Evolutionary conservation across 30 jellyfish, hydroid and myxozoan genomes (phyloP), one percentile per base, ranked within the genome.

Genomic region (Cassiopea andromeda): DNA sequence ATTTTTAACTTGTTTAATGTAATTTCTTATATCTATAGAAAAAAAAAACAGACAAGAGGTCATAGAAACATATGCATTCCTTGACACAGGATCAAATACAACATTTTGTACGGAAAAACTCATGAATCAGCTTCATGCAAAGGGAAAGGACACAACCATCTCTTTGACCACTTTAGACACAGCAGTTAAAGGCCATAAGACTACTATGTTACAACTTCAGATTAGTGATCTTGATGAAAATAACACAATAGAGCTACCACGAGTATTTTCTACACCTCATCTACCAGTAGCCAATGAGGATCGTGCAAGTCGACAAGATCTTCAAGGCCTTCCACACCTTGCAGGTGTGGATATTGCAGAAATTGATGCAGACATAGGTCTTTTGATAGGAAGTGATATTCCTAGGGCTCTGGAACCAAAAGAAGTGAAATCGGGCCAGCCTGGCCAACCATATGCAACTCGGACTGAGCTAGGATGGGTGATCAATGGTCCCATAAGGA

Each of bases 31-130:
- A 27, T 27, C 38, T 27, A 27, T 27, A 27, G 38, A 27, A 27
- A 27, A 27, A 27, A 78, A 18, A 59, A 54, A 78, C 13, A 14
- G 81, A 9, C 44, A 61, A 9, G 45, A 60, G 67, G n/a, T 43
- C 72, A 18, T 80, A 59, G 89, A 80, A 38, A 85, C 80, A 10
- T 85, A 48, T 43, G 89, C 89, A 45, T 66, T 80, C 82, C 67
- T 80, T 13, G 89, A 80, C 79, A 16, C 59, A 12, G 89, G 89
- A 45, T 80, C 89, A 80, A 80, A 80, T 60, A 80, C 89, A 59
- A 44, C 89, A 27, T 80, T 80, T 46, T 80, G 89, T 38, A 80
- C 89, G 43, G 79, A 80, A 12, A 48, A 59, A 15, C 89, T 80
- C 49, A 76, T 80, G 82, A 45, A 38, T 17, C 48, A 80, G 17